Conservation (phyloP, 2,888 invertebrate species). For the Atherix ibis region DNA sequence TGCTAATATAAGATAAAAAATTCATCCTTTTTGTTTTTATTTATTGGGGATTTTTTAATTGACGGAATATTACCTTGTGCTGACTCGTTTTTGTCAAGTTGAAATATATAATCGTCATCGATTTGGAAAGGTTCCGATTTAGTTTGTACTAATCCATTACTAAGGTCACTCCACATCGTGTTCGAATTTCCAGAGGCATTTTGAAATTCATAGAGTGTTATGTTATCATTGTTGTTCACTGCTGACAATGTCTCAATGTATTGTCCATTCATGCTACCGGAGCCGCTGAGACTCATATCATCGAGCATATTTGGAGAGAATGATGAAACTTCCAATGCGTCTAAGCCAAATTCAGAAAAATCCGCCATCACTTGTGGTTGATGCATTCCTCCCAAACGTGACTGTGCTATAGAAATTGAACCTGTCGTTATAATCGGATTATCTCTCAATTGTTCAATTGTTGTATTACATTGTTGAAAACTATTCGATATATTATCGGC, state of each 20-base stretch:
- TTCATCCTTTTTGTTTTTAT: too few species aligned
- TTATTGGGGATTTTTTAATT: too few species aligned
- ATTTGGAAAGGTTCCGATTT: slow-evolving; percentile 50
- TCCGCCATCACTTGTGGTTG: slow-evolving; percentile 21
- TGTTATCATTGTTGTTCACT: slow-evolving; percentile 10
- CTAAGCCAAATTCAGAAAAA: slow-evolving; percentile 28
- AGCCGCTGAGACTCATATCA: slow-evolving; percentile 26
- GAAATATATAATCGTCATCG: slow-evolving; percentile 81
- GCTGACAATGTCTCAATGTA: neutral
- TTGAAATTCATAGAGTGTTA: slow-evolving; percentile 20
- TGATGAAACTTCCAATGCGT: slow-evolving; percentile 27
- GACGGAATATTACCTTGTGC: slow-evolving; percentile 51
- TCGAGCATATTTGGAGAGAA: slow-evolving; percentile 29
- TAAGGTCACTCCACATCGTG: slow-evolving; percentile 32
- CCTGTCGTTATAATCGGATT: slow-evolving; percentile 34
- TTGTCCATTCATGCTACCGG: slow-evolving; percentile 9
- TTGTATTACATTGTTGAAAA: slow-evolving; percentile 17
- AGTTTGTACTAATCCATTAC: slow-evolving; percentile 31
- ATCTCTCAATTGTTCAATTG: slow-evolving; percentile 13
- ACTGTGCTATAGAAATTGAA: slow-evolving; percentile 47
- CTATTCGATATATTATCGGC: slow-evolving; percentile 13
- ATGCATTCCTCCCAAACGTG: slow-evolving; percentile 26
- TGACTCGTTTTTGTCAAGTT: slow-evolving; percentile 74
- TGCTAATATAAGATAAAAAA: too few species aligned
- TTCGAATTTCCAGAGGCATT: slow-evolving; percentile 23